These are phyloP conservation scores for Paracanthobrama guichenoti DNA, from an alignment of 2,113 vertebrate genomes.

Conservation along the genomic window DNA sequence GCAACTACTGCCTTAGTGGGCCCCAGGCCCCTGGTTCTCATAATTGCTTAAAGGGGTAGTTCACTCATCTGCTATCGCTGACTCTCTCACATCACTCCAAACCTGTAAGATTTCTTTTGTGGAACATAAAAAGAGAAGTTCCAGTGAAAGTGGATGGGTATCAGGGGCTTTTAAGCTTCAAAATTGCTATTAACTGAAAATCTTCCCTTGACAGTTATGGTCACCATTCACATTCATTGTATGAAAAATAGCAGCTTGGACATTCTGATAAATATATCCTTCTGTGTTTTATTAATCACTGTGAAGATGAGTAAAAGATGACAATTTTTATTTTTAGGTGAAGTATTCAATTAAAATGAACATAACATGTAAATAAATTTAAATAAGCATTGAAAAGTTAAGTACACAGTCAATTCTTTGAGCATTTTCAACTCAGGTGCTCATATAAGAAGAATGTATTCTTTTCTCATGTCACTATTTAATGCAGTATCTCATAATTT, in stretches of 20 bases:
- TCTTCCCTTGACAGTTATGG: not conserved
- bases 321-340: not conserved
- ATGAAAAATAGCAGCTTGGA: not conserved
- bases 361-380: not conserved
- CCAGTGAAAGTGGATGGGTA: not conserved
- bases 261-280: not conserved
- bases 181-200: not conserved
- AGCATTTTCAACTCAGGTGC: not conserved
- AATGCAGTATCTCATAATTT: not conserved
- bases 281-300: not conserved
- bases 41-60: too few relatives aligned
- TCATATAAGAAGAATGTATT: not conserved
- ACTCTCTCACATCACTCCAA: not conserved
- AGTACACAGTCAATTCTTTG: too few relatives aligned
- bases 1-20: too few relatives aligned
- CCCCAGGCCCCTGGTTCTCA: too few relatives aligned
- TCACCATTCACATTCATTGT: not conserved
- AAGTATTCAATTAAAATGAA: too few relatives aligned
- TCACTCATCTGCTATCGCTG: too few relatives aligned
- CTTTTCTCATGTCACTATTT: not conserved
- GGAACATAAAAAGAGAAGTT: not conserved
- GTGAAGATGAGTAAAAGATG: not conserved
- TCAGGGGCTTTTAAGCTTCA: not conserved
- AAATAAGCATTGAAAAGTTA: not conserved
- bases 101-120: not conserved